A percentile compares a stretch with the other conserved stretches of the same genome.
Evolutionary conservation across 2,888 invertebrate species (phyloP).

Genomic region (Polydrusus pterygomalis): DNA sequence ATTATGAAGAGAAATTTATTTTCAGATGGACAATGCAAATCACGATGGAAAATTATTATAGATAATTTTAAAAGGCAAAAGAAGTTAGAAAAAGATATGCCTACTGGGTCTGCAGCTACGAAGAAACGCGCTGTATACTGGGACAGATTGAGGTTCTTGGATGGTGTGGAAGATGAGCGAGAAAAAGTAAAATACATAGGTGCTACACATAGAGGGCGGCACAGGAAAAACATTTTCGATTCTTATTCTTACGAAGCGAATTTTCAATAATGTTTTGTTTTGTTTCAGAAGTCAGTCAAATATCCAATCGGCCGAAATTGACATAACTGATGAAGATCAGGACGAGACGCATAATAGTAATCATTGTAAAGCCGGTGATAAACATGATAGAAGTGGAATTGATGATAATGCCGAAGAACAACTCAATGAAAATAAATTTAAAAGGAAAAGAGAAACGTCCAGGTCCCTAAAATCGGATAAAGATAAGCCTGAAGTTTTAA

Average conservation of each 20-base stretch:
- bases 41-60: not conserved
- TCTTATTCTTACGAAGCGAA: too few species aligned
- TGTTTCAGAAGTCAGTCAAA: constrained; percentile 14
- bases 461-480: not conserved
- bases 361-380: not conserved
- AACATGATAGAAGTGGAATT: not conserved
- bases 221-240: too few species aligned
- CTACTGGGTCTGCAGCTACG: constrained; percentile 12
- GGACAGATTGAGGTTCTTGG: constrained; percentile 17
- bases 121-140: constrained; percentile 20
- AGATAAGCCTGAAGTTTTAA: not conserved
- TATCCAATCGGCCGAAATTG: constrained; percentile 2
- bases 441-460: constrained; percentile 3
- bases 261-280: not conserved
- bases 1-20: not conserved
- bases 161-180: constrained; percentile 11
- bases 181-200: not conserved
- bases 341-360: not conserved
- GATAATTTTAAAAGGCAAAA: constrained; percentile 13
- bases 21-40: constrained; percentile 13
- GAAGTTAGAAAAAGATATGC: constrained; percentile 6
- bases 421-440: constrained; percentile 8
- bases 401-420: constrained; percentile 4
- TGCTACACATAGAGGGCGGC: not conserved
- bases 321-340: not conserved